Evolutionary conservation across 2,797 vertebrate species (phyloP).

Genomic region (Hydrolagus colliei): DNA sequence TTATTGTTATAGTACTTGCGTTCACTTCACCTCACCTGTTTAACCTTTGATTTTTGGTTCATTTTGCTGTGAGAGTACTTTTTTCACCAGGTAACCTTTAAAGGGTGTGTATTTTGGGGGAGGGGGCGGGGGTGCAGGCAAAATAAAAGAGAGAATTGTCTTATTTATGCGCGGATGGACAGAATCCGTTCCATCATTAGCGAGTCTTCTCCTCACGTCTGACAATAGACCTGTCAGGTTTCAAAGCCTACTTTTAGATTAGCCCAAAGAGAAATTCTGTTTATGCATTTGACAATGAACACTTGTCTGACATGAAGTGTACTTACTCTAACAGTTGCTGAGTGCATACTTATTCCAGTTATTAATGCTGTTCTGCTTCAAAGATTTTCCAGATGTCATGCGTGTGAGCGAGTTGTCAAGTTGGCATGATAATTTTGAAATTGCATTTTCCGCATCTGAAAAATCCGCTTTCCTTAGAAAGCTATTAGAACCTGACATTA

Average conservation of each 20-base stretch:
- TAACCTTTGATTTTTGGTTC: no score
- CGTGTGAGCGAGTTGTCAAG: constrained; percentile 28
- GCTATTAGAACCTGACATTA: background rate
- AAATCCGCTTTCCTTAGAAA: background rate
- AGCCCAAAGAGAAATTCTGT: background rate
- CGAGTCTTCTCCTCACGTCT: background rate
- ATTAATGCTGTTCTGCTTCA: background rate
- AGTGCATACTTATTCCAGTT: background rate
- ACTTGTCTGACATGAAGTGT: background rate
- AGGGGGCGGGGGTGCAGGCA: no score
- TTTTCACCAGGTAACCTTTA: no score
- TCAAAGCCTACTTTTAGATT: background rate
- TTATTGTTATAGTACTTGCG: no score
- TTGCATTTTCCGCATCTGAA: background rate
- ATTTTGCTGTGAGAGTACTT: no score
- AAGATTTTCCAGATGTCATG: constrained; percentile 31
- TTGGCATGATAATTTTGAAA: constrained; percentile 28
- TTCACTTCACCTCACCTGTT: no score
- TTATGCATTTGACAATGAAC: background rate
- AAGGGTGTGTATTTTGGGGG: no score
- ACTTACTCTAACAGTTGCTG: background rate
- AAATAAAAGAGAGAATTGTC: background rate
- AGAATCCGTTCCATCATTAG: background rate
- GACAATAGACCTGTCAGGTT: background rate
- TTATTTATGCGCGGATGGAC: background rate